These are phyloP conservation scores for Chaitophorus viminalis DNA, from an alignment of 2,888 invertebrate species.

Conservation along the genomic window DNA sequence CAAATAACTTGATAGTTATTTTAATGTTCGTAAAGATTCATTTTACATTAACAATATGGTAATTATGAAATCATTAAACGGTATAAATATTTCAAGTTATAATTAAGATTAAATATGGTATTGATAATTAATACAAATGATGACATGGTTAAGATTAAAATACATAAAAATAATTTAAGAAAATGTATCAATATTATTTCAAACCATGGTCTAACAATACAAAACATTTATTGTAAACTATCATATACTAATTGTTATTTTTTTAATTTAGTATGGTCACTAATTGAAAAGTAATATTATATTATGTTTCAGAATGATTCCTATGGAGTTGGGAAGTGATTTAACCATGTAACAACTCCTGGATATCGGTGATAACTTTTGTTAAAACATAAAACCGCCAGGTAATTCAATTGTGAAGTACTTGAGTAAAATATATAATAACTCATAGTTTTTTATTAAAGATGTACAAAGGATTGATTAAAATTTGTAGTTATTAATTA, in stretches of 20 bases:
- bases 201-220: not conserved
- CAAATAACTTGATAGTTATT: too few species aligned
- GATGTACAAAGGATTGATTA: too few species aligned
- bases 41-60: too few species aligned
- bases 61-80: too few species aligned
- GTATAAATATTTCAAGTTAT: too few species aligned
- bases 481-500: too few species aligned
- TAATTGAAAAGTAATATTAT: conserved; percentile 17
- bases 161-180: not conserved
- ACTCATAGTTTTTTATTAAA: not conserved
- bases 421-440: not conserved
- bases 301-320: conserved; percentile 53
- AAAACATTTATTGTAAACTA: not conserved
- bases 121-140: not conserved
- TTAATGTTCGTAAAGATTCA: too few species aligned
- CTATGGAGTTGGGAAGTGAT: conserved; percentile 7
- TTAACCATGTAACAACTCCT: not conserved
- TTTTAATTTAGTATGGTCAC: not conserved
- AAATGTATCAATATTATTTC: not conserved
- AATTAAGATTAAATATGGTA: too few species aligned
- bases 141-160: not conserved
- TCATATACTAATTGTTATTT: not conserved
- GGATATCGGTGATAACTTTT: conserved; percentile 26
- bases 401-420: conserved; percentile 38
- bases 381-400: conserved; percentile 3